Evolutionary conservation across 2,797 vertebrate species (phyloP), one percentile per base, ranked within the genome.

Genomic region (Brotula barbata): DNA sequence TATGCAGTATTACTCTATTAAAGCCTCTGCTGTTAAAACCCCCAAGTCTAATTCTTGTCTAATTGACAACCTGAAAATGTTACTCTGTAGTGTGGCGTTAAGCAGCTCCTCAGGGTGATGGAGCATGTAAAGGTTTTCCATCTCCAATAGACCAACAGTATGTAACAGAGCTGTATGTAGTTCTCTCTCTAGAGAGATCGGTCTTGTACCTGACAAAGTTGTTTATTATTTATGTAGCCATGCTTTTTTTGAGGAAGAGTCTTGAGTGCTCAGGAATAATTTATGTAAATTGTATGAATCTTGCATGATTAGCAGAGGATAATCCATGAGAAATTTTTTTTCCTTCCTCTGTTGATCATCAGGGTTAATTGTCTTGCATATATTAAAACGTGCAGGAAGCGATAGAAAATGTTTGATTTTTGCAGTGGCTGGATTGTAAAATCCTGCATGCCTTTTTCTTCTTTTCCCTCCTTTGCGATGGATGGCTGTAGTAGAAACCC

Each of bases 171-270:
- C 68, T 84, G 67, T 56, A 53, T 73, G 77, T 15, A 37, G 64
- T 62, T 58, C 25, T 68, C 40, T 56, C 68, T 62, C 72, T 33
- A 16, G 58, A 68, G 75, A 71, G 46, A 25, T 19, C 16, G 42
- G 69, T 73, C 57, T 68, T 77, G 64, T 75, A 71, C 68, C 69
- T 77, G 59, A 64, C 50, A 71, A 34, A 77, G 59, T 57, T 73
- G 60, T 84, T 57, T 68, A 80, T 86, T 80, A 81, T 89, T 80
- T 75, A 79, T 86, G 66, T 65, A 59, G 42, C 37, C 39, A 48
- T 64, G 67, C 40, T 62, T 81, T 84, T 22, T 84, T 73, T 67
- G 52, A 80, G 39, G 74, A 76, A 54, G 66, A 70, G 63, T 71
- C 59, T 77, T 73, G 68, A 76, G 64, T 31, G 33, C 48, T 57